Evolutionary conservation across 1,140 invertebrate genomes (phyloP), one percentile per base, ranked within the genome.

Genomic region (Calephelis virginiensis): DNA sequence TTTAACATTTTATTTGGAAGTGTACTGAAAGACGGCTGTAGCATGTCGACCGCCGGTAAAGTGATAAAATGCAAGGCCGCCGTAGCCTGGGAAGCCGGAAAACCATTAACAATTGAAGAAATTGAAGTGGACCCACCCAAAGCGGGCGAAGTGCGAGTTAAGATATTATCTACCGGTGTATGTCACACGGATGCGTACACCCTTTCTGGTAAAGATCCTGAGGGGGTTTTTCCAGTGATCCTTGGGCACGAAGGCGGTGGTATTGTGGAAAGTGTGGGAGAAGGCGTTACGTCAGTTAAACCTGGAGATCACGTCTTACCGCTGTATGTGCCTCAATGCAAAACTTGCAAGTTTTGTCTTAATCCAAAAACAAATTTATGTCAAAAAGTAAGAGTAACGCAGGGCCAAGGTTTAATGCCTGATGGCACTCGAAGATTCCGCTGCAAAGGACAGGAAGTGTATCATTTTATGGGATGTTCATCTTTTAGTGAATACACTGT

Each of bases 131-230:
- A 94, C n/a, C 97, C 98, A 61, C 99, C 99, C 6, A 97, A 96
- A 90, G 95, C 95, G 4, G 94, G 96, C 75, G 96, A 97, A 93
- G 95, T 96, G n/a, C 93, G 96, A 63, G 92, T 98, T 10, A 95
- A 97, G 91, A 94, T 99, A 61, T 78, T 94, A 6, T 94, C 95
- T 37, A 97, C 97, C 65, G 98, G 97, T 53, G 95, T 99, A n/a
- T 99, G 99, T 85, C 99, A 99, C 81, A 99, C 99, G 0, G 99
- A 99, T 93, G 95, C 97, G 5, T 99, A 99, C 81, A 99, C 98
- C 13, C 88, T 99, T 13, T 95, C 95, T 75, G 98, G 99, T 11
- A 93, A 95, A 71, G 98, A 99, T 91, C 95, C 98, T 0, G 98
- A 99, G 92, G 98, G 98, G 11, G 89, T 95, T 12, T 99, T 99